Percentiles rank a stretch among this genome's conserved stretches.
These are phyloP conservation scores for Drosophila colorata DNA, from an alignment of 2,888 invertebrate species.

Conservation along the genomic window DNA sequence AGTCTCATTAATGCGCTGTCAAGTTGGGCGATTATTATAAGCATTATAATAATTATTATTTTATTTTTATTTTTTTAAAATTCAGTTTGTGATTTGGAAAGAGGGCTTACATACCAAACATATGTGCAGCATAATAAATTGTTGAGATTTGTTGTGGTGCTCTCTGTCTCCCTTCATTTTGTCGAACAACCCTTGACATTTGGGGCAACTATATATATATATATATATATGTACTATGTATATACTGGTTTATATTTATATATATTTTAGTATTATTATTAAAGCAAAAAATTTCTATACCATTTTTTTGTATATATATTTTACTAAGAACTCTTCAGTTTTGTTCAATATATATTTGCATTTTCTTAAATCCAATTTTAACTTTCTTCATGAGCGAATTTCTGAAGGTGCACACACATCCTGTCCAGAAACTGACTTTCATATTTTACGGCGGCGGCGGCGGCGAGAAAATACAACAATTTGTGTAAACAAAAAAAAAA, in stretches of 20 bases:
- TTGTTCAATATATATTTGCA: too few relatives aligned
- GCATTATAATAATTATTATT: conserved; percentile 53
- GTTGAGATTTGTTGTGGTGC: conserved; percentile 21
- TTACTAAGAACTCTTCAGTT: not conserved
- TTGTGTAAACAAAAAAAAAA: conserved; percentile 57
- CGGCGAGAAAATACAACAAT: conserved; percentile 70
- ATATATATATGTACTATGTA: not conserved
- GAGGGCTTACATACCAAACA: conserved; percentile 1
- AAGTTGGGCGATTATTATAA: conserved; percentile 52
- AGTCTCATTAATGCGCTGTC: conserved; percentile 58
- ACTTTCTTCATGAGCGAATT: conserved; percentile 11
- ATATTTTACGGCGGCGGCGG: conserved; percentile 59
- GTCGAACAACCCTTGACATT: conserved; percentile 35
- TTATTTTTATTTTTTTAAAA: conserved; percentile 11
- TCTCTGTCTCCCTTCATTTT: not conserved
- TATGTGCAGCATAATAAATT: conserved; percentile 31
- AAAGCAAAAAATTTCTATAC: not conserved
- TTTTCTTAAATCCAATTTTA: conserved; percentile 31
- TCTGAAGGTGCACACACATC: conserved; percentile 54
- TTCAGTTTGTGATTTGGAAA: conserved; percentile 7
- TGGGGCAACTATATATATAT: not conserved
- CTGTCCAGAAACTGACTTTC: conserved; percentile 63
- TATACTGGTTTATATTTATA: not conserved
- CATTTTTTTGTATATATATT: not conserved
- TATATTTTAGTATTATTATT: not conserved